phyloP scores from a whole-genome alignment of 2,888 invertebrate species.

The Lamellibrachia columna region DNA sequence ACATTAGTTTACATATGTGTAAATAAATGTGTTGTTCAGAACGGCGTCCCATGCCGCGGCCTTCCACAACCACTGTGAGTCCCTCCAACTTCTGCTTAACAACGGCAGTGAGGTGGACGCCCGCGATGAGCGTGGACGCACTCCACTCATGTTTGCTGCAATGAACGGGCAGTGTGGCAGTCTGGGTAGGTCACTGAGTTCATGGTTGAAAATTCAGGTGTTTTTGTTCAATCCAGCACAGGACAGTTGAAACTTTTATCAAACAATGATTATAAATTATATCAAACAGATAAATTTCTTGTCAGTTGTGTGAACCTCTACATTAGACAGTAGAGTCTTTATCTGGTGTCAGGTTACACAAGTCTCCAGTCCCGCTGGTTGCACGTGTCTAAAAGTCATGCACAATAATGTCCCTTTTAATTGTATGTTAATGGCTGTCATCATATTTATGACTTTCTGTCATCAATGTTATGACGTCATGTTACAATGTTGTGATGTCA shows the following conservation, averaged over 20 bases:
- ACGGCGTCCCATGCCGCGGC: slow-evolving; percentile 73
- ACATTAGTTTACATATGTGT: background rate
- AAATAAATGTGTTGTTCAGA: slow-evolving; percentile 51
- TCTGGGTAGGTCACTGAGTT: slow-evolving; percentile 67
- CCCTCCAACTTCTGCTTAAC: slow-evolving; percentile 70
- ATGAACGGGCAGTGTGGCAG: slow-evolving; percentile 71
- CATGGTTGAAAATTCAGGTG: background rate
- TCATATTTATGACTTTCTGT: too few relatives aligned
- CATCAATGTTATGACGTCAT: too few relatives aligned
- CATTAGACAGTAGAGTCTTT: background rate
- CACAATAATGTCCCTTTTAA: background rate
- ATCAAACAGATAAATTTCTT: background rate
- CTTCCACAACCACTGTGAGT: slow-evolving; percentile 71
- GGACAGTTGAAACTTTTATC: background rate
- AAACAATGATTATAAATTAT: background rate
- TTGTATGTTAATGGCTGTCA: too few relatives aligned
- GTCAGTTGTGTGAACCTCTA: background rate
- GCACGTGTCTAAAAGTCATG: background rate
- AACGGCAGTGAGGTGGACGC: slow-evolving; percentile 70
- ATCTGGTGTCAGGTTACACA: background rate
- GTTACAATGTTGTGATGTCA: too few relatives aligned
- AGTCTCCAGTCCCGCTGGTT: background rate
- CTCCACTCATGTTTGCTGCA: slow-evolving; percentile 72
- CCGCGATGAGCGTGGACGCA: slow-evolving; percentile 70
- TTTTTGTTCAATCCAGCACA: background rate